Evolutionary conservation across 2,113 vertebrate genomes (phyloP).

Genomic region (Grammomys dolichurus): DNA sequence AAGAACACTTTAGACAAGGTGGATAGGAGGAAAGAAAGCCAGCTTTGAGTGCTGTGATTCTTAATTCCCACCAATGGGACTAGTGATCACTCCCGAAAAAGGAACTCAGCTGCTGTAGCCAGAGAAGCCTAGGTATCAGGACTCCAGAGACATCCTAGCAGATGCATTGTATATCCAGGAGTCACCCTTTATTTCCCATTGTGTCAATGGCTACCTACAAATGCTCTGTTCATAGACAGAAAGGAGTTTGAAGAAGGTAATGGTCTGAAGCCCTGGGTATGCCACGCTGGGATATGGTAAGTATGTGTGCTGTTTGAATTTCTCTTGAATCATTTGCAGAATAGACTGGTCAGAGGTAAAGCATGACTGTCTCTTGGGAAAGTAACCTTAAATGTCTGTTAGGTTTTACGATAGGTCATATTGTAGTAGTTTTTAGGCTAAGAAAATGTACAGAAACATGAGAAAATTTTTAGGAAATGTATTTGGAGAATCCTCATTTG

Average conservation of each 20-base stretch:
- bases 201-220: neutral
- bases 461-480: neutral
- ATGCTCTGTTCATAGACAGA: neutral
- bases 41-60: neutral
- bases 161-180: neutral
- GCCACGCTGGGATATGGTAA: no score
- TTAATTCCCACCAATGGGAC: neutral
- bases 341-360: neutral
- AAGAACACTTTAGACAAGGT: neutral
- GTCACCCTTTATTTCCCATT: neutral
- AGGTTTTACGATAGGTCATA: neutral
- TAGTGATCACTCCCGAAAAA: neutral
- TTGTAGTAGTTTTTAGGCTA: neutral
- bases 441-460: neutral
- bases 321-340: neutral
- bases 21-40: neutral
- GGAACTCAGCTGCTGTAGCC: neutral
- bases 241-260: neutral
- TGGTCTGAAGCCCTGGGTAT: neutral
- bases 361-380: no score
- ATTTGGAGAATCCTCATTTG: neutral
- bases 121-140: neutral
- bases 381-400: neutral
- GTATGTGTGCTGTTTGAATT: neutral
- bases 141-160: neutral